A percentile compares a stretch with the other conserved stretches of the same genome.
phyloP scores from a whole-genome alignment of 2,797 vertebrate species.

The Euthynnus affinis region DNA sequence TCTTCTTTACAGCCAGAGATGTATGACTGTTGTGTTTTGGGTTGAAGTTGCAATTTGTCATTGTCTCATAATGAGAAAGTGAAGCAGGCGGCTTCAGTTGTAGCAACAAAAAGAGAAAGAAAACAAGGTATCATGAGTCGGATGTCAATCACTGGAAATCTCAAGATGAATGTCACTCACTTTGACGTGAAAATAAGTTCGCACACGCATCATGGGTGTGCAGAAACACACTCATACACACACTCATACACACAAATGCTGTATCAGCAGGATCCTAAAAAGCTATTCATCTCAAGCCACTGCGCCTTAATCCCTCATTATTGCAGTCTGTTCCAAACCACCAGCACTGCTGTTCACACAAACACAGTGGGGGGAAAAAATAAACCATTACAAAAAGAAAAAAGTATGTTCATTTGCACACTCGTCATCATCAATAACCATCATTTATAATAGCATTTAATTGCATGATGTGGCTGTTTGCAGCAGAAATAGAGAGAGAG shows the following conservation, averaged over 20 bases:
- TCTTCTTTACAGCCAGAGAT: neutral
- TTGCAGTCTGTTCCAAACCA: slow-evolving; percentile 21
- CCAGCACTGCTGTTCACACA: slow-evolving; percentile 7
- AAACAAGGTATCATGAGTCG: neutral
- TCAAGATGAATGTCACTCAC: slow-evolving; percentile 2
- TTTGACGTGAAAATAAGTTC: slow-evolving; percentile 15
- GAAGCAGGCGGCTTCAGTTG: slow-evolving; percentile 22
- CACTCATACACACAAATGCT: slow-evolving; percentile 35
- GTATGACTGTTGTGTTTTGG: neutral
- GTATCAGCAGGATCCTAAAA: slow-evolving; percentile 61
- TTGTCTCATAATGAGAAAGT: slow-evolving; percentile 7
- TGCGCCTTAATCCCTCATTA: slow-evolving; percentile 59
- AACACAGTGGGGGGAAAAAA: neutral
- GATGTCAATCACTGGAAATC: neutral
- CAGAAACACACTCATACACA: neutral
- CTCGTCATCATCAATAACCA: neutral
- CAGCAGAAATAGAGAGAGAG: slow-evolving; percentile 34
- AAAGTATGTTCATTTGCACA: neutral
- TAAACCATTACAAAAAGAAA: neutral
- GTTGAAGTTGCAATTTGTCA: neutral
- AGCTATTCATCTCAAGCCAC: slow-evolving; percentile 53
- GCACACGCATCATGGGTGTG: neutral
- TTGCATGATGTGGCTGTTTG: slow-evolving; percentile 17
- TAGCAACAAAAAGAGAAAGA: neutral
- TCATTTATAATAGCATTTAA: neutral